Percentiles rank a stretch among this genome's conserved stretches.
phyloP scores from a whole-genome alignment of 37 sponge, comb jelly and placozoan genomes.

The Hexactinellida sp. region DNA sequence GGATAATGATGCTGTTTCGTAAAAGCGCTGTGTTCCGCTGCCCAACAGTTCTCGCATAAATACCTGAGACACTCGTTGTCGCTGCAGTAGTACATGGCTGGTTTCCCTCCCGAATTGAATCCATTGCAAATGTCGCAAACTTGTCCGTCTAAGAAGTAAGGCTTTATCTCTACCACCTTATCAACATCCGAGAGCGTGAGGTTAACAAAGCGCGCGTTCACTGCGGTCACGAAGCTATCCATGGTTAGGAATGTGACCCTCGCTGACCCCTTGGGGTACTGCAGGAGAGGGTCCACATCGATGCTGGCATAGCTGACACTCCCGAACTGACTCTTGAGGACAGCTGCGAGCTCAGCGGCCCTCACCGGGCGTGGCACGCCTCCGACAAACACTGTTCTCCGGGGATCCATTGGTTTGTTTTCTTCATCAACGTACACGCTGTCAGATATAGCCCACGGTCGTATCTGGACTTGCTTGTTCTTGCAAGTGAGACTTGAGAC shows the following conservation, averaged over 20 bases:
- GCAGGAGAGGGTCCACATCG: slow-evolving; percentile 61
- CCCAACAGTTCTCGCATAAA: slow-evolving; percentile 98
- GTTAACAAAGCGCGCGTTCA: slow-evolving; percentile 86
- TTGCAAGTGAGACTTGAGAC: slow-evolving; percentile 33
- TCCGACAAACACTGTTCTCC: slow-evolving; percentile 84
- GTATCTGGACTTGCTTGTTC: slow-evolving; percentile 77
- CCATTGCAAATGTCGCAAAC: slow-evolving; percentile 93
- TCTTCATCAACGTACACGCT: slow-evolving; percentile 37
- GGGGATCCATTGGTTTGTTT: slow-evolving; percentile 35
- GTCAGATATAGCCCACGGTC: slow-evolving; percentile 78
- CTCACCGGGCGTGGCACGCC: slow-evolving; percentile 87
- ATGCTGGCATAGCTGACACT: slow-evolving; percentile 59
- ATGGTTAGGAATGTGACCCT: slow-evolving; percentile 80
- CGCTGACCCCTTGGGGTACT: slow-evolving; percentile 90
- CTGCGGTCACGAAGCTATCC: slow-evolving; percentile 94
- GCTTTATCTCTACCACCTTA: slow-evolving; percentile 93
- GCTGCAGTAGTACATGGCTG: slow-evolving; percentile 94
- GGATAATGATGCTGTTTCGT: slow-evolving; percentile 82
- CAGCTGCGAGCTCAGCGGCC: slow-evolving; percentile 59
- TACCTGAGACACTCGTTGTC: slow-evolving; percentile 89
- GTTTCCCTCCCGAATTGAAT: slow-evolving; percentile 70
- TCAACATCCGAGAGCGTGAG: slow-evolving; percentile 86
- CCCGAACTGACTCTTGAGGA: slow-evolving; percentile 72
- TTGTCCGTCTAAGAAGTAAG: slow-evolving; percentile 95
- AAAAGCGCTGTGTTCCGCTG: slow-evolving; percentile 71